Evolutionary conservation across 2,113 vertebrate species (phyloP).

Genomic region (Poecilia latipinna): DNA sequence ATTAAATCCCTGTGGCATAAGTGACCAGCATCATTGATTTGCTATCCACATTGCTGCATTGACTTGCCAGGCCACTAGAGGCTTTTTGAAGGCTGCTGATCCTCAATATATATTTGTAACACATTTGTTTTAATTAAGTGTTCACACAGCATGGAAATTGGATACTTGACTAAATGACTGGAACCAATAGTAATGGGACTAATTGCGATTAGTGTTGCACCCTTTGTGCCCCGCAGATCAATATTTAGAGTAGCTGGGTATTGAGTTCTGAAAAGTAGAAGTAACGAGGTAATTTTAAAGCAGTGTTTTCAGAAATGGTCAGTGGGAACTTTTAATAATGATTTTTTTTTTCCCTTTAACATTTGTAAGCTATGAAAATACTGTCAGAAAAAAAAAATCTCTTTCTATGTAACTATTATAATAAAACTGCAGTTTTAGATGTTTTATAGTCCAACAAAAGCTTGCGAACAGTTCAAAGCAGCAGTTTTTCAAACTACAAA

Average conservation of each 20-base stretch:
- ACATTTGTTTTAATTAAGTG: slow-evolving; percentile 87
- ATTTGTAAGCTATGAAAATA: background rate
- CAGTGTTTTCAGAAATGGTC: slow-evolving; percentile 26
- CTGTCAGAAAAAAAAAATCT: background rate
- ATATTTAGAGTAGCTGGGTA: slow-evolving; percentile 76
- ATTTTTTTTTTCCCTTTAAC: background rate
- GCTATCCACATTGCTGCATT: slow-evolving; percentile 78
- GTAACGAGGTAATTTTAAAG: slow-evolving; percentile 47
- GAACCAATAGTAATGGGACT: slow-evolving; percentile 78
- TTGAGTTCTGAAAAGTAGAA: slow-evolving; percentile 63
- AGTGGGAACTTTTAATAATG: slow-evolving; percentile 21
- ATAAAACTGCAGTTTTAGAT: slow-evolving; percentile 42
- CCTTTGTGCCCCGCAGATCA: slow-evolving; percentile 66
- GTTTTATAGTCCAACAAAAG: slow-evolving; percentile 41
- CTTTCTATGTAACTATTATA: background rate
- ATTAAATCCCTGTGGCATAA: slow-evolving; percentile 79
- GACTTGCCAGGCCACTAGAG: slow-evolving; percentile 75
- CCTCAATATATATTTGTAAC: slow-evolving; percentile 81
- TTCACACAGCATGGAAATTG: slow-evolving; percentile 82
- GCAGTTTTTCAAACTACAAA: slow-evolving; percentile 89
- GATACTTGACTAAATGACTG: slow-evolving; percentile 80
- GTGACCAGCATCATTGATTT: slow-evolving; percentile 80
- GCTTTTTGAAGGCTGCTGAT: slow-evolving; percentile 76
- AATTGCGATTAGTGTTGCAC: slow-evolving; percentile 78
- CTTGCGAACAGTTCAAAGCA: slow-evolving; percentile 76